Evolutionary conservation across 1,140 invertebrate species (phyloP), one percentile per base, ranked within the genome.

Genomic region (Triops longicaudatus): DNA sequence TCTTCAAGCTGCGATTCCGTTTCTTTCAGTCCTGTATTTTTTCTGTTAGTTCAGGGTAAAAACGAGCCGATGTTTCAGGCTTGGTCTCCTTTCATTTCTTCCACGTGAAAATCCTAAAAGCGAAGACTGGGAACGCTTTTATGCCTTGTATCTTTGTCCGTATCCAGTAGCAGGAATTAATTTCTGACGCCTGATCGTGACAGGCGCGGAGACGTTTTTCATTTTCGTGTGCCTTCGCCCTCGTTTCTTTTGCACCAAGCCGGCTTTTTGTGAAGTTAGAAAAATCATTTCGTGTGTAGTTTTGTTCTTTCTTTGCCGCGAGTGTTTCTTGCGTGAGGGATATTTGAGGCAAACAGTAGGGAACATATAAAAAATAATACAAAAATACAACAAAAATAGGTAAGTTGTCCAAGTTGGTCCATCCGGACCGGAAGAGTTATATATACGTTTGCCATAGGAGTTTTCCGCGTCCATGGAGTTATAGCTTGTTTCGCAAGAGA

Each of bases 101-200:
- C 50, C 50, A 63, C 50, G 22, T 63, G 50, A 63, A 63, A 63
- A 63, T 22, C 31, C 31, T 37, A 37, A 37, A 37, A 37, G 31
- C 31, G 7, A 37, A 37, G 31, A 37, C 31, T 2, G 7, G 7
- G 31, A 63, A 63, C 10, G 50, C 22, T n/a, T 17, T 9, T 63
- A 7, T 63, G 50, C 50, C 50, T 63, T 63, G 50, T 63, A 17
- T 63, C 31, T 63, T 63, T 63, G 50, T 63, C 50, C 50, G 14
- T 22, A 22, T 63, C 50, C 50, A 63, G 50, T 22, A 63, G 50
- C 50, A 63, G 17, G 50, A 63, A 63, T 63, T 63, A 63, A 63
- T 63, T 63, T 63, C 50, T 63, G 50, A 63, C 50, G 50, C 50
- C 50, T 63, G 50, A 63, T 63, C 50, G 17, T 63, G 50, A 63